Percentiles rank a stretch among this genome's conserved stretches.
phyloP scores from a whole-genome alignment of 1,140 invertebrate species.

The Mya arenaria region DNA sequence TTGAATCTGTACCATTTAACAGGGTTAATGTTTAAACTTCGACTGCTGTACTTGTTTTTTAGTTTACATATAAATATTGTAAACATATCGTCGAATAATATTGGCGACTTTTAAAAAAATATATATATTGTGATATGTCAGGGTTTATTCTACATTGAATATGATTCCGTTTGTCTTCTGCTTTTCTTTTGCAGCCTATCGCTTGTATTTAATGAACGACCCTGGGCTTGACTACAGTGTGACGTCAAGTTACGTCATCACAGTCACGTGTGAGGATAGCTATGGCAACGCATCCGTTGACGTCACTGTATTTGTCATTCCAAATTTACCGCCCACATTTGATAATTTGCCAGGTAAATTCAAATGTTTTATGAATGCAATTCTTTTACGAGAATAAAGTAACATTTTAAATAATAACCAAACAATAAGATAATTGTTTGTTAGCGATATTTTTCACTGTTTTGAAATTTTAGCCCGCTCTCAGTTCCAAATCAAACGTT shows the following conservation, averaged over 20 bases:
- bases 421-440: background rate
- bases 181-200: constrained; percentile 10
- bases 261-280: constrained; percentile 6
- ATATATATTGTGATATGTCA: background rate
- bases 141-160: background rate
- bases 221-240: background rate
- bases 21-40: background rate
- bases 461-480: background rate
- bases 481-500: background rate
- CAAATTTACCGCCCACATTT: constrained; percentile 11
- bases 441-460: background rate
- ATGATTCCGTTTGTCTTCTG: background rate
- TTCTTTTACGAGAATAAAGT: background rate
- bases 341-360: constrained; percentile 25
- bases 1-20: no score
- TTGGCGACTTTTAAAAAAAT: background rate
- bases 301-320: background rate
- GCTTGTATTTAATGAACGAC: constrained; percentile 6
- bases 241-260: background rate
- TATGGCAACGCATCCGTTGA: background rate
- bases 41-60: background rate
- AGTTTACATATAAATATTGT: background rate
- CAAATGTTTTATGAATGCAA: background rate
- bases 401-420: background rate
- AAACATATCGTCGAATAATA: background rate